A percentile compares a stretch with the other conserved stretches of the same genome.
phyloP scores from a whole-genome alignment of 2,113 vertebrate species.

The Zosterops japonicus region DNA sequence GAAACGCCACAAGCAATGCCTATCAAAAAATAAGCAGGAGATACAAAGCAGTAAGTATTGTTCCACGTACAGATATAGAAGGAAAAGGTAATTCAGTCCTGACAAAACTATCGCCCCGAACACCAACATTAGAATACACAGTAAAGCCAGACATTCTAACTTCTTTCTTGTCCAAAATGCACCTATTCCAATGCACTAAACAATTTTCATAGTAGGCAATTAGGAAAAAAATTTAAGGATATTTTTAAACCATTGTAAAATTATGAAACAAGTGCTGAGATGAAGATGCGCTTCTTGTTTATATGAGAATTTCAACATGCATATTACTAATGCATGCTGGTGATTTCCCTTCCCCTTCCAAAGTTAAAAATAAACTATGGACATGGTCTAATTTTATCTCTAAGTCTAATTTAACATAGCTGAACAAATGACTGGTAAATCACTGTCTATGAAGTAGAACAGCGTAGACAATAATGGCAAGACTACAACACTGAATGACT shows the following conservation, averaged over 20 bases:
- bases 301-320: not conserved
- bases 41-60: not conserved
- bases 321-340: not conserved
- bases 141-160: not conserved
- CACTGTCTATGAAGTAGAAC: not conserved
- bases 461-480: not conserved
- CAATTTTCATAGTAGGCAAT: not conserved
- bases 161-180: not conserved
- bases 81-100: not conserved
- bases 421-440: not conserved
- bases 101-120: not conserved
- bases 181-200: not conserved
- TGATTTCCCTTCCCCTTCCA: not conserved
- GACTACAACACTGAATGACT: not conserved
- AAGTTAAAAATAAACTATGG: not conserved
- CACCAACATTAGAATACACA: not conserved
- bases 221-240: not conserved
- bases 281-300: not conserved
- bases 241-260: not conserved
- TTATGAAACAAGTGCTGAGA: not conserved
- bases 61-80: not conserved
- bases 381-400: not conserved
- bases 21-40: not conserved
- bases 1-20: not conserved
- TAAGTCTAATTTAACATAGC: not conserved